Evolutionary conservation across 2,888 invertebrate species (phyloP).

Genomic region (Rhogogaster chlorosoma): DNA sequence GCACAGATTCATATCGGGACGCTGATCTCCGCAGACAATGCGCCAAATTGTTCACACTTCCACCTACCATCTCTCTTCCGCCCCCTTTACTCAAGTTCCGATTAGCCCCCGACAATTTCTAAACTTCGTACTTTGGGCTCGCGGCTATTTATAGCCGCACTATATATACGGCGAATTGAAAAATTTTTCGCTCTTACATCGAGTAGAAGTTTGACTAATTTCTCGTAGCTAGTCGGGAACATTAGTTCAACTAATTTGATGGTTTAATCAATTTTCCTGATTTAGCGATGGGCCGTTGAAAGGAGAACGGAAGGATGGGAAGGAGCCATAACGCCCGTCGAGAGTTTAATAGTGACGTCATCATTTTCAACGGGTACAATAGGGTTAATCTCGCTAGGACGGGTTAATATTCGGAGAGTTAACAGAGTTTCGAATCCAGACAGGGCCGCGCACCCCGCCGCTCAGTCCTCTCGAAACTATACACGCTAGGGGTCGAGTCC

Average conservation of each 20-base stretch:
- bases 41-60: conserved; percentile 78
- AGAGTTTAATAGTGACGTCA: conserved; percentile 78
- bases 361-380: conserved; percentile 77
- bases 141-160: too few relatives aligned
- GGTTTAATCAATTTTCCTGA: conserved; percentile 77
- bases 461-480: neutral
- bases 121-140: neutral
- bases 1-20: conserved; percentile 24
- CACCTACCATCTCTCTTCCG: conserved; percentile 61
- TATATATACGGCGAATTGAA: too few relatives aligned
- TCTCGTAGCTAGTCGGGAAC: neutral
- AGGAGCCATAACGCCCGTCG: conserved; percentile 63
- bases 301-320: neutral
- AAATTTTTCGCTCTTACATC: too few relatives aligned
- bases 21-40: conserved; percentile 71
- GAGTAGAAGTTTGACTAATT: neutral
- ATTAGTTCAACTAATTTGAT: conserved; percentile 77
- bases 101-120: neutral
- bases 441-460: conserved; percentile 60
- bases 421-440: conserved; percentile 76
- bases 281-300: neutral
- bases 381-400: conserved; percentile 76
- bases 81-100: neutral
- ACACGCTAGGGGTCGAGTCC: too few relatives aligned
- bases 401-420: conserved; percentile 77